Percentiles rank a stretch among this genome's conserved stretches.
These are phyloP conservation scores for Cyphomyrus discorhynchus DNA, from an alignment of 2,113 vertebrate genomes.

Conservation along the genomic window DNA sequence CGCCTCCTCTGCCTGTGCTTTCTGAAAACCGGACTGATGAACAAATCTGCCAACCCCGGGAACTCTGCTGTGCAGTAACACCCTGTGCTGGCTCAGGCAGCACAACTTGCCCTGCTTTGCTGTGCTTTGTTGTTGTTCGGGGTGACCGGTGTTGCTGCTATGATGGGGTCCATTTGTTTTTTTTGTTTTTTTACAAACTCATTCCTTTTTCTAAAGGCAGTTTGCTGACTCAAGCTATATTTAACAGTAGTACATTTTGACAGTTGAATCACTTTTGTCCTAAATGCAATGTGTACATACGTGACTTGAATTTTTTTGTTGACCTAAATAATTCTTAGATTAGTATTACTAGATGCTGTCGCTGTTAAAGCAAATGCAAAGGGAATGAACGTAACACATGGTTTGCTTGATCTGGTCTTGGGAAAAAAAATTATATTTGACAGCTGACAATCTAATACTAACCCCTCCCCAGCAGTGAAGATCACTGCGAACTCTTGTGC, in stretches of 20 bases:
- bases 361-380: slow-evolving; percentile 8
- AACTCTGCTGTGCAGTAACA: background rate
- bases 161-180: background rate
- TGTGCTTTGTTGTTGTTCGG: slow-evolving; percentile 22
- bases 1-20: background rate
- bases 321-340: slow-evolving; percentile 18
- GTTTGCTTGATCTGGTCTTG: background rate
- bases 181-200: background rate
- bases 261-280: slow-evolving; percentile 34
- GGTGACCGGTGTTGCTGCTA: slow-evolving; percentile 15
- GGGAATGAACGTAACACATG: background rate
- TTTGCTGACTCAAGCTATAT: slow-evolving; percentile 42
- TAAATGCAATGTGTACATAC: slow-evolving; percentile 3
- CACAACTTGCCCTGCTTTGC: slow-evolving; percentile 12
- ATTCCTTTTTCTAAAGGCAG: slow-evolving; percentile 3
- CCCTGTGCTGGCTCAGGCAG: background rate
- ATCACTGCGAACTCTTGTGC: background rate
- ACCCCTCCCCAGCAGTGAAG: background rate
- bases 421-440: slow-evolving; percentile 23
- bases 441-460: slow-evolving; percentile 61
- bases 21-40: background rate
- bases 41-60: background rate
- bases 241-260: slow-evolving; percentile 41
- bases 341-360: slow-evolving; percentile 2
- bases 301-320: slow-evolving; percentile 6